Evolutionary conservation across 2,888 invertebrate genomes (phyloP).

Genomic region (Thymelicus acteon): DNA sequence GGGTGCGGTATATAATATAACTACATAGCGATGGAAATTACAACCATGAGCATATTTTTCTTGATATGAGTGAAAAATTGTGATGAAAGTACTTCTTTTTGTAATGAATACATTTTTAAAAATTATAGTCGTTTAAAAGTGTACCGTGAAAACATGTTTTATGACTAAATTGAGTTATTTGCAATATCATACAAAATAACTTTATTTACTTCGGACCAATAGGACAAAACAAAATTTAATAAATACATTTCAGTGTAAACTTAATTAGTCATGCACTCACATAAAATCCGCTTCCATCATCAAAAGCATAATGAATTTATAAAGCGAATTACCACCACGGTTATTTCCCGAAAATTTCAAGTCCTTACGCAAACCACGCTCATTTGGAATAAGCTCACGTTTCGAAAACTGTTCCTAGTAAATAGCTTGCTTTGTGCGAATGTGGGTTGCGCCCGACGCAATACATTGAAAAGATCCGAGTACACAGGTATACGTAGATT

Average conservation of each 20-base stretch:
- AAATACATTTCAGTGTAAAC: too few relatives aligned
- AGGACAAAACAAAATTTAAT: too few relatives aligned
- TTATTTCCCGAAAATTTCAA: neutral
- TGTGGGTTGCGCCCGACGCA: neutral
- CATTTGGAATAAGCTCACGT: neutral
- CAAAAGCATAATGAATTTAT: neutral
- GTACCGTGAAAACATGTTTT: too few relatives aligned
- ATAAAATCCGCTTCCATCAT: too few relatives aligned
- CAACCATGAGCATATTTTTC: conserved; percentile 16
- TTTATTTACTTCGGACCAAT: too few relatives aligned
- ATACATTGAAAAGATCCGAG: neutral
- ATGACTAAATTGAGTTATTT: too few relatives aligned
- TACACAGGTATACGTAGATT: neutral
- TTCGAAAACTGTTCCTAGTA: neutral
- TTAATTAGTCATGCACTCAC: too few relatives aligned
- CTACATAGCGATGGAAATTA: neutral
- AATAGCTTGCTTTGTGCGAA: neutral
- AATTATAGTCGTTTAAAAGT: neutral
- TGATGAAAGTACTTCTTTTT: neutral
- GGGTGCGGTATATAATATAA: neutral
- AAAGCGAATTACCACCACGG: too few relatives aligned
- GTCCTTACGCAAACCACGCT: neutral
- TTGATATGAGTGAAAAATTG: conserved; percentile 8
- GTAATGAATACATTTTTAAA: neutral
- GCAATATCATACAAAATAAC: too few relatives aligned